Base-by-base conservation (phyloP, 2,113 vertebrate species). In the Leuciscus idus region DNA sequence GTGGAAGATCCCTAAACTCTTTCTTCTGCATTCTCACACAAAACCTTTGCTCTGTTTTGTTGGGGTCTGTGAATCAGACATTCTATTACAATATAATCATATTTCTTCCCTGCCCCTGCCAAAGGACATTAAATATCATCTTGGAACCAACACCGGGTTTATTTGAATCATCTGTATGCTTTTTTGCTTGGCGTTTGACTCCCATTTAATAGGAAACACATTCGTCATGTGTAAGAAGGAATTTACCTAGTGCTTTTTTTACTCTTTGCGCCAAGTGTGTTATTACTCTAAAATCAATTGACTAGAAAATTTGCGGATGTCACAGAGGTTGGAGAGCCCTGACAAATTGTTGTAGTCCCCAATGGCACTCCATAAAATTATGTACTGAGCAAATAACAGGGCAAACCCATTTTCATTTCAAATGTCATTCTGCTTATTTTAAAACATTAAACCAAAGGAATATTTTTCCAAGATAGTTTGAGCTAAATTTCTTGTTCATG, bases 41-140 rank as follows among this genome's bases (percentile, higher is more conserved):
- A 36, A 81, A 77, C 73, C 6, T 33, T 68, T 85, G 85, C 66
- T 73, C 78, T 86, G 59, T 87, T 86, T 76, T 76, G 81, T 83
- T 68, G 84, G 83, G 75, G 84, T 85, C 84, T 87, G 89, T 89
- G 87, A 90, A 89, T 90, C 87, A 91, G 88, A 86, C 87, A 77
- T 79, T 82, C 81, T 83, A 33, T 87, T 88, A 88, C 83, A 87
- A 84, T 83, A 84, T 75, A 84, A 86, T 83, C 59, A 81, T 89
- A 64, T 81, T 89, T 89, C 33, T 78, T 75, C 8, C 73, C 50
- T 48, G 19, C 50, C 43, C 64, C 82, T 81, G 88, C 90, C 89
- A 90, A 89, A 89, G 66, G 68, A 81, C 81, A 87, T 90, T 84
- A 90, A 87, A 88, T 89, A 87, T 88, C 48, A 88, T 90, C 83